Evolutionary conservation across 2,888 invertebrate genomes (phyloP).

Genomic region (Eumerus sabulonum): DNA sequence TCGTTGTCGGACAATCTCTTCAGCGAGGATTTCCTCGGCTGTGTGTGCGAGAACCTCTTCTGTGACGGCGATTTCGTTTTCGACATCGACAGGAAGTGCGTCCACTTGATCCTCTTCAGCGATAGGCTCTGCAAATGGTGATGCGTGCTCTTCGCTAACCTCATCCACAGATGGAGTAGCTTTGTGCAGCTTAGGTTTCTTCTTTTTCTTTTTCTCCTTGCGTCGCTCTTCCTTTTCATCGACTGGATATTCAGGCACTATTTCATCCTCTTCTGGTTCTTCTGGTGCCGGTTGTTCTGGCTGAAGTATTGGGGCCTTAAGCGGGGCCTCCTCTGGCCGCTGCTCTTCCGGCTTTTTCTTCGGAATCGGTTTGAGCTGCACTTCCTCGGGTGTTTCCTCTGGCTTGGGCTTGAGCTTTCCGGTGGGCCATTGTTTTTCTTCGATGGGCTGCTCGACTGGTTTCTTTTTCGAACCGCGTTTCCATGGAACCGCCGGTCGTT

Average conservation of each 20-base stretch:
- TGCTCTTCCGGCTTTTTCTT: conserved; percentile 74
- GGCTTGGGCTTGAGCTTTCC: conserved; percentile 78
- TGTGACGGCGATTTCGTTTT: conserved; percentile 75
- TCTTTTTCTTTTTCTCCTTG: conserved; percentile 77
- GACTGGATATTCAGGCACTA: conserved; percentile 71
- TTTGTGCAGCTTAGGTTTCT: conserved; percentile 76
- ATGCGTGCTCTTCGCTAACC: conserved; percentile 76
- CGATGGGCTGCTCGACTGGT: conserved; percentile 74
- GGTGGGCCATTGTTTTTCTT: conserved; percentile 77
- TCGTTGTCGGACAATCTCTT: conserved; percentile 75
- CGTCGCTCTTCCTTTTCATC: conserved; percentile 78
- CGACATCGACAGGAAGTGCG: conserved; percentile 74
- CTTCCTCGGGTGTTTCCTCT: conserved; percentile 79
- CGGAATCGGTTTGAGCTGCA: conserved; percentile 77
- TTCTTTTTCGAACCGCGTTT: conserved; percentile 78
- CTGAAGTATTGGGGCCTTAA: conserved; percentile 73
- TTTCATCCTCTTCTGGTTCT: conserved; percentile 72
- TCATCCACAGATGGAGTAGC: conserved; percentile 77
- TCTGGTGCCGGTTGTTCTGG: conserved; percentile 74
- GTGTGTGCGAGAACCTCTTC: conserved; percentile 74
- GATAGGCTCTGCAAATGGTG: conserved; percentile 76
- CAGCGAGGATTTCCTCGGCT: conserved; percentile 73
- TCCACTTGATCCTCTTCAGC: conserved; percentile 76
- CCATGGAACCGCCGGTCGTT: conserved; percentile 76
- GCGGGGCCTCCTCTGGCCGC: conserved; percentile 72